Evolutionary conservation across 2,113 vertebrate genomes (phyloP).

Genomic region (Otus sunia): DNA sequence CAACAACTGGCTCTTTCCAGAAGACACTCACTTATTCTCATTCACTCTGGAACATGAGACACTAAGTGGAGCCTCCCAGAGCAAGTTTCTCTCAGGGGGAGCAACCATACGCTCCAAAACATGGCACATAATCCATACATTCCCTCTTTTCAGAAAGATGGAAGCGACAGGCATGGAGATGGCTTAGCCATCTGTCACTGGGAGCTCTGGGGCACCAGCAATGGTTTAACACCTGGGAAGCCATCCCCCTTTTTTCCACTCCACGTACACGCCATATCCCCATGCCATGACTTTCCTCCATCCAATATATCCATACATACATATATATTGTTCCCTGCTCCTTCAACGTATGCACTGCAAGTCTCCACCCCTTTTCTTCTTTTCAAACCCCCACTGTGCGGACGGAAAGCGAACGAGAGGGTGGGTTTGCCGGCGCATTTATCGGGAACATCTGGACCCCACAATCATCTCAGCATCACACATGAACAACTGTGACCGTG

Average conservation of each 20-base stretch:
- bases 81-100: not conserved
- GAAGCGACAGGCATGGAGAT: fast-evolving
- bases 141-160: not conserved
- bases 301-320: fast-evolving
- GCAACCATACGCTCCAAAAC: not conserved
- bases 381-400: fast-evolving
- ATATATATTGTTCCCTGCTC: fast-evolving
- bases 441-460: not conserved
- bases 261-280: not conserved
- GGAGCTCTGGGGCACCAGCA: not conserved
- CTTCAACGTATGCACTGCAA: fast-evolving
- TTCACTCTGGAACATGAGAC: not conserved
- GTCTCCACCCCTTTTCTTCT: not conserved
- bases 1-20: not conserved
- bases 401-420: fast-evolving
- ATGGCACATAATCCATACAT: fast-evolving
- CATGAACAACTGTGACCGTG: fast-evolving
- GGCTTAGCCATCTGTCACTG: fast-evolving
- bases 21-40: fast-evolving
- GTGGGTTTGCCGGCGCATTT: fast-evolving
- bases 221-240: fast-evolving
- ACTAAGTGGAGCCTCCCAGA: not conserved
- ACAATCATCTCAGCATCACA: fast-evolving
- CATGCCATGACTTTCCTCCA: fast-evolving
- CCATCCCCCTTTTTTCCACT: not conserved